Base-by-base conservation (phyloP, 2,888 invertebrate species). In the Stenurella melanura region DNA sequence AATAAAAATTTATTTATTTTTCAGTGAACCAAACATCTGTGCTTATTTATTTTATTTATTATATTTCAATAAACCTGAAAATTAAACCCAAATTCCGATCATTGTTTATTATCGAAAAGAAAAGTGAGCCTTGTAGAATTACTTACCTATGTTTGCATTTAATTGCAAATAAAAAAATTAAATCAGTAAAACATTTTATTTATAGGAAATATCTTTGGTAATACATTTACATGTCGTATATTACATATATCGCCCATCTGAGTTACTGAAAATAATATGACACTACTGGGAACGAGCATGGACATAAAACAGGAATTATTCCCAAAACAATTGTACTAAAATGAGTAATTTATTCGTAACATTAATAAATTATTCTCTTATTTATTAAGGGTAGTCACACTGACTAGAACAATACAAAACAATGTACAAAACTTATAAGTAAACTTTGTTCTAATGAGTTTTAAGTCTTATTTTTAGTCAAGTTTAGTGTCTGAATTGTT, bases 161-260 rank as follows among this genome's bases (percentile, higher is more conserved):
- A 12, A 42, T 42, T 7, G 3, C 11, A 15, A 15, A 42, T 12
- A 15, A 5, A 42, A 42, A 50, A 50, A 50, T n/a, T 4, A n/a
- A n/a, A 12, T 50, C n/a, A n/a, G 6, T n/a, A 50, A n/a, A 6
- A 50, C 50, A n/a, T 50, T 76, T 73, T 75, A 70, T 75, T 69
- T 73, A 68, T 66, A 58, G 17, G 58, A 58, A 64, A 67, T 56
- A 67, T 78, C 77, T 75, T 78, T 78, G 78, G 77, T 77, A 77
- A 74, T 68, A 73, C 56, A 54, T 63, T 26, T 61, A 26, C n/a
- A 61, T 57, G 7, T 57, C 11, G 18, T 57, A 57, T 58, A 58
- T 58, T 58, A 19, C 19, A 34, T 66, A 50, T 58, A 26, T 67
- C 30, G 63, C 21, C 26, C 64, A 67, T 21, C 58, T 73, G 30